Evolutionary conservation across 2,797 vertebrate genomes (phyloP).

Genomic region (Sebastes aleutianus): DNA sequence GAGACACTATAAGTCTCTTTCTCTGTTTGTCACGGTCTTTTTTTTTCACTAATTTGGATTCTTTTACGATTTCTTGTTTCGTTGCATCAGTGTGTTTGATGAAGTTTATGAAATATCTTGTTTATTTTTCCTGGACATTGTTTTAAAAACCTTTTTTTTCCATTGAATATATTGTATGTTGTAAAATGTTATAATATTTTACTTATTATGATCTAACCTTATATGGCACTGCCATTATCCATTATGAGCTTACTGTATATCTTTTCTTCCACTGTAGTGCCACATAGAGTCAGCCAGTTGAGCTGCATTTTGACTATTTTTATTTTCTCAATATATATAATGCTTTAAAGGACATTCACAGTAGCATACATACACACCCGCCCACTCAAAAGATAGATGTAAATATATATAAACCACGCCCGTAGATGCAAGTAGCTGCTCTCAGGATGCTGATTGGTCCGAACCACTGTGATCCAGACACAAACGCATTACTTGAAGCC

Average conservation of each 20-base stretch:
- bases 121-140: not conserved
- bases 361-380: no score
- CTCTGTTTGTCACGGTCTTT: slow-evolving; percentile 12
- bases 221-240: not conserved
- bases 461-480: no score
- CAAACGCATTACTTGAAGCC: no score
- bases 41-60: slow-evolving; percentile 7
- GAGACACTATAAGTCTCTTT: slow-evolving; percentile 55
- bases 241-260: not conserved
- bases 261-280: not conserved
- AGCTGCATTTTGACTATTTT: not conserved
- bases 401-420: no score
- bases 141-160: not conserved
- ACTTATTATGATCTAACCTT: not conserved
- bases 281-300: not conserved
- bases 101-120: not conserved
- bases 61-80: slow-evolving; percentile 13
- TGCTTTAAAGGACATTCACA: no score
- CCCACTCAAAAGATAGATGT: no score
- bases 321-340: no score
- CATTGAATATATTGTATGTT: not conserved
- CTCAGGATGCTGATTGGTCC: no score
- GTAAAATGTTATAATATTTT: not conserved
- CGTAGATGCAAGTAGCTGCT: no score
- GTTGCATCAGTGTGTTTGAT: not conserved